Evolutionary conservation across 2,797 vertebrate genomes (phyloP), one percentile per base, ranked within the genome.

Genomic region (Heterohyrax brucei): DNA sequence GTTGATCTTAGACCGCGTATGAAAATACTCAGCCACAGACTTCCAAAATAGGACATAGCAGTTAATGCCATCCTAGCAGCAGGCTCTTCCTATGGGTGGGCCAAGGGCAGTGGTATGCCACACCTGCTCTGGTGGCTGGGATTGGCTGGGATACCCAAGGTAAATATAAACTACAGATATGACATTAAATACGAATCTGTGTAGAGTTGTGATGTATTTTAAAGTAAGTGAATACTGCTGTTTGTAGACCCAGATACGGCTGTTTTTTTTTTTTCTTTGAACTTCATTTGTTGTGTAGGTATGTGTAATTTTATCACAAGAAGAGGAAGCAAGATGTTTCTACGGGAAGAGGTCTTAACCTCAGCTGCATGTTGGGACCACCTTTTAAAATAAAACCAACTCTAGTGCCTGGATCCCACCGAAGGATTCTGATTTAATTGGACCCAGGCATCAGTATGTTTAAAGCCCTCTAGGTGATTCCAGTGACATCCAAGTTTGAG

Each of bases 41-140:
- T 93, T 96, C 91, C 66, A 95, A 92, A 95, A 82, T 72, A 93
- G 75, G 62, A 87, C 46, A 21, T 44, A 77, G n/a, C 12, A 6
- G 1, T 53, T 87, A 13, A 73, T 77, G 50, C 84, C 61, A n/a
- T 13, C 44, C 48, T 44, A 30, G 73, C 2, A 18, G 59, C 1
- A 0, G 66, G 68, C 10, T 28, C 59, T 93, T 89, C 68, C 50
- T 14, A 1, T 14, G 30, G 33, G n/a, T 39, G 19, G 28, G 48
- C 56, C 5, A 1, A 18, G 1, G 22, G n/a, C 9, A 3, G 33
- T 73, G n/a, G 7, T 56, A 68, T 82, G 24, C 61, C 70, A 16
- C 8, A 82, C 92, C 83, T 70, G 30, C 48, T 61, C 56, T 50
- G 24, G 16, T 88, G 28, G 14, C 62, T 26, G 26, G 88, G 73